Percentiles rank a stretch among this genome's conserved stretches.
These are phyloP conservation scores for Xenotilapia longispinis DNA, from an alignment of 2,113 vertebrate species.

Conservation along the genomic window DNA sequence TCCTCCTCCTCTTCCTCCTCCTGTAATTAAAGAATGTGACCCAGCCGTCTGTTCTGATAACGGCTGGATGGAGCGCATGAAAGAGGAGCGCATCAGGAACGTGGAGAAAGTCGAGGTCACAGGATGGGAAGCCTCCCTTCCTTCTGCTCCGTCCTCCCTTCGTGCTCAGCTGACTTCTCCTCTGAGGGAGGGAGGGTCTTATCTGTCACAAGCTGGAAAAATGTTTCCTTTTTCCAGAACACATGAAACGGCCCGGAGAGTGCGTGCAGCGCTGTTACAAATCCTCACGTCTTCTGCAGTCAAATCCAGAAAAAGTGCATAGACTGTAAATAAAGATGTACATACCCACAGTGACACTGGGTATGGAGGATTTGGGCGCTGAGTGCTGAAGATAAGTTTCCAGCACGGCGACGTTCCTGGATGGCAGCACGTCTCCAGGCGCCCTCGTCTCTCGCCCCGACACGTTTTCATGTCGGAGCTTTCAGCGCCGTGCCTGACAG, in stretches of 20 bases:
- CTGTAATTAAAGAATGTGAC: constrained; percentile 5
- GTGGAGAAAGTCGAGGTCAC: constrained; percentile 29
- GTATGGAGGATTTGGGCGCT: background rate
- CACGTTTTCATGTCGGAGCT: background rate
- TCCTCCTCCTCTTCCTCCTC: background rate
- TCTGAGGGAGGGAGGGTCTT: background rate
- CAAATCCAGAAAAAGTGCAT: background rate
- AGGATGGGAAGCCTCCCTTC: constrained; percentile 24
- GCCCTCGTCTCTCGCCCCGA: background rate
- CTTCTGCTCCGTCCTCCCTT: background rate
- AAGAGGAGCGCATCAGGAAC: background rate
- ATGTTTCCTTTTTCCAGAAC: background rate
- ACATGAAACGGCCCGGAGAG: background rate
- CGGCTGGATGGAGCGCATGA: background rate
- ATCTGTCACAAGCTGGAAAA: background rate
- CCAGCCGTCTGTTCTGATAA: background rate
- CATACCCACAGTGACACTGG: rapidly evolving
- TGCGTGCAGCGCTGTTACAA: rapidly evolving
- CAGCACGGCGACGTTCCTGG: background rate
- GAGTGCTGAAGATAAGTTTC: background rate
- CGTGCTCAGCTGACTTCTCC: background rate
- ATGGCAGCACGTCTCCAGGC: background rate
- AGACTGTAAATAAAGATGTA: background rate
- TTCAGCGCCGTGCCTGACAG: background rate
- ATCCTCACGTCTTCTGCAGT: background rate